These are phyloP conservation scores for Bradypodion ventrale DNA, from an alignment of 2,797 vertebrate species.

Conservation along the genomic window DNA sequence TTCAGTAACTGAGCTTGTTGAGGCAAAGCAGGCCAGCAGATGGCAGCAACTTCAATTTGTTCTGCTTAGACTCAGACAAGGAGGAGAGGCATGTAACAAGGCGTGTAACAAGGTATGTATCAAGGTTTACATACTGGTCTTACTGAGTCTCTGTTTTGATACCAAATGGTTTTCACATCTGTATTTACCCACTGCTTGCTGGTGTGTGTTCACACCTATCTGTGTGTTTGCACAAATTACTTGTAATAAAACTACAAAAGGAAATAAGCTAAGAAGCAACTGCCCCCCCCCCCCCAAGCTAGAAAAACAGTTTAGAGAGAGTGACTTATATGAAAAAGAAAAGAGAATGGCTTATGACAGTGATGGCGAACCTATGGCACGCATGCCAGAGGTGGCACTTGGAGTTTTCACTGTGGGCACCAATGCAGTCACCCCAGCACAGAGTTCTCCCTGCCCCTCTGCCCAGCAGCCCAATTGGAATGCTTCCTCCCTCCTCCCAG, in stretches of 20 bases:
- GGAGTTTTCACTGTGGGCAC: too few relatives aligned
- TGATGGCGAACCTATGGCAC: too few relatives aligned
- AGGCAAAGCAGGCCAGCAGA: conserved; percentile 31
- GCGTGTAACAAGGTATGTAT: too few relatives aligned
- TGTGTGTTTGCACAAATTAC: neutral
- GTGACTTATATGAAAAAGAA: neutral
- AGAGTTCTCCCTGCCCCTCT: too few relatives aligned
- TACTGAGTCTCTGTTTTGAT: neutral
- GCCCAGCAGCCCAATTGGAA: too few relatives aligned
- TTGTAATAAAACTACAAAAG: neutral
- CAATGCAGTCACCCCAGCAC: too few relatives aligned
- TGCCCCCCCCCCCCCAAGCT: neutral
- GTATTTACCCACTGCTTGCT: neutral
- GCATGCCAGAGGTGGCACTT: too few relatives aligned
- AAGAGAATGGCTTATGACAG: neutral
- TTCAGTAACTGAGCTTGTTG: neutral
- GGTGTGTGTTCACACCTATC: neutral
- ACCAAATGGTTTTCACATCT: neutral
- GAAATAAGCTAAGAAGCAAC: too few relatives aligned
- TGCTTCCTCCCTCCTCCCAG: too few relatives aligned
- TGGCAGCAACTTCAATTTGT: conserved; percentile 63
- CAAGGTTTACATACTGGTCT: neutral
- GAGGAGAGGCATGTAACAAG: neutral
- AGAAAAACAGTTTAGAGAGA: neutral
- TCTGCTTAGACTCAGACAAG: neutral